Evolutionary conservation across 2,888 invertebrate species (phyloP).

Genomic region (Acrobasis suavella): DNA sequence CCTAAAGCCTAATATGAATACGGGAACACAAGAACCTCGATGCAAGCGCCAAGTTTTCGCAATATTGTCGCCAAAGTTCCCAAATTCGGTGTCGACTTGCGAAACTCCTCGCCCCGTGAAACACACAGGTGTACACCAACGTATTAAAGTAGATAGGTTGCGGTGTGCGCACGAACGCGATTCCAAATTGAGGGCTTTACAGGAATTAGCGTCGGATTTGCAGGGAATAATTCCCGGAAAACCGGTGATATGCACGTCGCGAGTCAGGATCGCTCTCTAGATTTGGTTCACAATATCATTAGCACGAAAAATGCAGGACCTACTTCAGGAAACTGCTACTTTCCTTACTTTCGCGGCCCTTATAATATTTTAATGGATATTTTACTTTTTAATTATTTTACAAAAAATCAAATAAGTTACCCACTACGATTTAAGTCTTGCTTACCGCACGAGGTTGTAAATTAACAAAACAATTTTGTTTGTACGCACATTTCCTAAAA

Average conservation of each 20-base stretch:
- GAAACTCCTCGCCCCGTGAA: conserved; percentile 66
- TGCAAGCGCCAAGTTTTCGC: conserved; percentile 62
- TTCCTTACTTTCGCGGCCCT: too few relatives aligned
- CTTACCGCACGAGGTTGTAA: too few relatives aligned
- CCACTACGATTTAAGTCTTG: too few relatives aligned
- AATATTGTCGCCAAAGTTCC: conserved; percentile 75
- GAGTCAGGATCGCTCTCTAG: conserved; percentile 27
- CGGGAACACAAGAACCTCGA: conserved; percentile 27
- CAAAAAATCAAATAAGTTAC: too few relatives aligned
- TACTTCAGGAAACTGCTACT: too few relatives aligned
- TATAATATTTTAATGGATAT: too few relatives aligned
- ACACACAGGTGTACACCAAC: conserved; percentile 56
- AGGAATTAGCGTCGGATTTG: conserved; percentile 68
- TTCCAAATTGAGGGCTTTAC: conserved; percentile 68
- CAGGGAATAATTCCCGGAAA: conserved; percentile 56
- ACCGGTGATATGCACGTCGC: conserved; percentile 35
- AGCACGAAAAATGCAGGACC: not conserved
- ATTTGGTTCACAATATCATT: not conserved
- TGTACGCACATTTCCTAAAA: too few relatives aligned
- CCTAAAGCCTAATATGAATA: too few relatives aligned
- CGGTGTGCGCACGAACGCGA: conserved; percentile 52
- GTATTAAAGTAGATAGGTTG: conserved; percentile 33
- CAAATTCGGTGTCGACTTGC: conserved; percentile 78
- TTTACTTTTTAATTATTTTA: too few relatives aligned
- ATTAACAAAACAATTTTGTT: too few relatives aligned